Base-by-base conservation (phyloP, 64 coral and sea anemone species). In the Stichodactyla helianthus region DNA sequence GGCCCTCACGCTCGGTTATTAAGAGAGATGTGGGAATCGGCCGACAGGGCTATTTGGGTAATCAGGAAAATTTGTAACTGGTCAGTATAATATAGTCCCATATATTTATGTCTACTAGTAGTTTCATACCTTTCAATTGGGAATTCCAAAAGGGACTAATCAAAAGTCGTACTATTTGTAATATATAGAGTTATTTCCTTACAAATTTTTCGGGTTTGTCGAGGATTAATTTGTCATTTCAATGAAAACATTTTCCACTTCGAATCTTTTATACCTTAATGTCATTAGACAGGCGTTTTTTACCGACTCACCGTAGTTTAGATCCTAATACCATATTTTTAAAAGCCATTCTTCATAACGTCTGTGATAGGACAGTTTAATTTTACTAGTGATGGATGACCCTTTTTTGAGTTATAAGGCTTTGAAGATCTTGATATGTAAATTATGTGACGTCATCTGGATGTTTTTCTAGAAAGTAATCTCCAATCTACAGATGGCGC, bases 151-250 rank as follows among this genome's bases (percentile, higher is more conserved):
- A 9, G 62, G 62, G 62, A 65, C 19, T 22, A 65, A 65, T 9
- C 19, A 65, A 65, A 1, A 65, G 22, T 65, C 62, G 22, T 7
- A 65, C 62, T 65, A 65, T 65, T 65, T 65, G 62, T 65, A 65
- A 65, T 17, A 65, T n/a, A 60, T 0, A 65, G 62, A 65, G 62
- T 18, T 65, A 65, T 65, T 65, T 65, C 62, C 62, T 65, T 65
- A n/a, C 62, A n/a, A 65, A 65, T 65, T 65, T 65, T 65, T n/a
- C 8, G 62, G 62, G 62, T n/a, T 65, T 65, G 62, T 65, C 62
- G 18, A 65, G 62, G 62, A 65, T 65, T 65, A 8, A 65, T 65
- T 65, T 65, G 62, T 65, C 62, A 65, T 65, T 65, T 65, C 20
- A 65, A n/a, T 18, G 6, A 65, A 65, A 65, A 44, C 35, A 22